A percentile compares a stretch with the other conserved stretches of the same genome.
phyloP scores from a whole-genome alignment of 2,797 vertebrate species.

The Forpus xanthops region DNA sequence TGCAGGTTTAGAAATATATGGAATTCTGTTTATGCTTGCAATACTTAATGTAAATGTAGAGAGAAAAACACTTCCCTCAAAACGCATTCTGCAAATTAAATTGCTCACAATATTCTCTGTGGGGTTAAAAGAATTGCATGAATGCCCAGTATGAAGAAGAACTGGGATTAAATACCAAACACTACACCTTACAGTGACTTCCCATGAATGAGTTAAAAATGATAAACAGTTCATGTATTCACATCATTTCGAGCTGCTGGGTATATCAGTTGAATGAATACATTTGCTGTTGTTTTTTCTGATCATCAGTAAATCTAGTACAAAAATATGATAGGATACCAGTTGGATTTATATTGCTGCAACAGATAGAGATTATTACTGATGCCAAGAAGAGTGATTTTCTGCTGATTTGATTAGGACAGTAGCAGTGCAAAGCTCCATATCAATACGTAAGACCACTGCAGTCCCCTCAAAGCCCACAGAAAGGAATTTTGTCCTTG shows the following conservation, averaged over 20 bases:
- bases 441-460: background rate
- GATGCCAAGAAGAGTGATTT: conserved; percentile 37
- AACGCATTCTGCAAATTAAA: conserved; percentile 5
- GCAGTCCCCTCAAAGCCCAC: background rate
- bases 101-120: background rate
- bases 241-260: conserved; percentile 20
- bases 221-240: conserved; percentile 42
- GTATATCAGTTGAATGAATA: conserved; percentile 26
- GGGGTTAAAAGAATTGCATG: background rate
- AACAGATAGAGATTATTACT: conserved; percentile 50
- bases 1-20: background rate
- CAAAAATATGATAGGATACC: conserved; percentile 26
- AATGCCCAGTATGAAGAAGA: background rate
- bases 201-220: conserved; percentile 28
- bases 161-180: background rate
- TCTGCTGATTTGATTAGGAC: conserved; percentile 57
- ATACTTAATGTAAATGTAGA: background rate
- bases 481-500: background rate
- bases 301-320: conserved; percentile 40
- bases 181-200: background rate
- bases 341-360: conserved; percentile 58
- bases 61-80: background rate
- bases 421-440: background rate
- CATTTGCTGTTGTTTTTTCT: conserved; percentile 6
- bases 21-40: background rate